Conservation (phyloP, 2,888 invertebrate species). For the Stenodera caucasica region DNA sequence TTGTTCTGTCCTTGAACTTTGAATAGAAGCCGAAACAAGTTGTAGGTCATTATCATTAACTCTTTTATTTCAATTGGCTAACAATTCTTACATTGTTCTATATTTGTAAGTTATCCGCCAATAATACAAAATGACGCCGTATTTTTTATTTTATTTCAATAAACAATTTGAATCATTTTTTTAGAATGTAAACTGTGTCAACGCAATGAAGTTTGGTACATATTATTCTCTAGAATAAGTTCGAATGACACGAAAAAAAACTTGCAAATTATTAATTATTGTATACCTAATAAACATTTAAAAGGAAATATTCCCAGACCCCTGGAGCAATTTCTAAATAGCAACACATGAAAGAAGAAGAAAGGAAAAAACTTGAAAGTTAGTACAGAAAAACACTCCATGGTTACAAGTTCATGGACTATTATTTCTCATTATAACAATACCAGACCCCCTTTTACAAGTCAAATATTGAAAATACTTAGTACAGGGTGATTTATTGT, state of each 20-base stretch:
- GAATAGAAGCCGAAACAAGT: conserved; percentile 9
- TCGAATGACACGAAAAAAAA: too few relatives aligned
- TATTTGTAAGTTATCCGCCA: neutral
- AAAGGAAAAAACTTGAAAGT: neutral
- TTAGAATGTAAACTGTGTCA: neutral
- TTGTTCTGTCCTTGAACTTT: conserved; percentile 17
- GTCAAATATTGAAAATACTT: neutral
- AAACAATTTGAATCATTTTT: neutral
- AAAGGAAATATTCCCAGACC: neutral
- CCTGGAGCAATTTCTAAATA: neutral
- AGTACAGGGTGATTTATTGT: neutral
- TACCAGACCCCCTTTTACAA: neutral
- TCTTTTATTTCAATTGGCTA: neutral
- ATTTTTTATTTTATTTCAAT: neutral
- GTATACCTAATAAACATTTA: too few relatives aligned
- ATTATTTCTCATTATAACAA: neutral
- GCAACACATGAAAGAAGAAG: neutral
- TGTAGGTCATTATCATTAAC: conserved; percentile 20
- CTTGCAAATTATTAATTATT: too few relatives aligned
- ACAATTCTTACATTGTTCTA: neutral
- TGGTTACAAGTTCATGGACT: neutral
- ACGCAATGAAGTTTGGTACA: neutral
- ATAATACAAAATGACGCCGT: neutral
- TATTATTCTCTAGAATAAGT: too few relatives aligned
- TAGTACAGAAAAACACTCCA: neutral